A percentile compares a stretch with the other conserved stretches of the same genome.
Conservation (phyloP, 2,888 invertebrate species). For the Osmoderma eremita region DNA sequence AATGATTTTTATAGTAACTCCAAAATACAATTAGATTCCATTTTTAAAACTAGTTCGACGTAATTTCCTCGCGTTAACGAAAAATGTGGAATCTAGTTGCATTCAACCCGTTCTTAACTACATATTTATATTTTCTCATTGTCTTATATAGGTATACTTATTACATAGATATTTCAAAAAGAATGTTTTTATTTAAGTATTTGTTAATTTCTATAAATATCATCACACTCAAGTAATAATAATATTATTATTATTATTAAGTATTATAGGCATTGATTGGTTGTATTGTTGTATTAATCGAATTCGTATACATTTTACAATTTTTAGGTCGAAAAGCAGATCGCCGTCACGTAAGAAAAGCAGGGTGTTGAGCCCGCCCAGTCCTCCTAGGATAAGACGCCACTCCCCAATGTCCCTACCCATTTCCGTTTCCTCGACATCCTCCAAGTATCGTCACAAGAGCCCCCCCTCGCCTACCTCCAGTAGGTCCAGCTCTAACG, state of each 20-base stretch:
- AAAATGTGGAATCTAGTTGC: too few relatives aligned
- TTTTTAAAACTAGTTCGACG: not conserved
- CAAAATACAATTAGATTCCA: constrained; percentile 17
- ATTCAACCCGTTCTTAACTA: too few relatives aligned
- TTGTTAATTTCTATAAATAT: too few relatives aligned
- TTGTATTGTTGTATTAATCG: constrained; percentile 35
- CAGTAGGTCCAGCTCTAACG: constrained; percentile 51
- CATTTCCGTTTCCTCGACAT: constrained; percentile 53
- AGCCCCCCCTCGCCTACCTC: constrained; percentile 57
- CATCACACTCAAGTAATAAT: not conserved
- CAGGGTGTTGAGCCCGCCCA: constrained; percentile 59
- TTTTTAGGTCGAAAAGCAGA: constrained; percentile 61
- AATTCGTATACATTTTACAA: constrained; percentile 30
- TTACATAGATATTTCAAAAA: not conserved
- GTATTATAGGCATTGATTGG: constrained; percentile 22
- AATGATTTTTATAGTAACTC: constrained; percentile 25
- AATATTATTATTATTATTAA: constrained; percentile 13
- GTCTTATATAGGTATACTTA: too few relatives aligned
- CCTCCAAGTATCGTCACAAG: constrained; percentile 52
- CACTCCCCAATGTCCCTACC: constrained; percentile 56
- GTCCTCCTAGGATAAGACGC: constrained; percentile 61
- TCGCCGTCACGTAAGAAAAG: constrained; percentile 61
- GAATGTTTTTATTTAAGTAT: not conserved
- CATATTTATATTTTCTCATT: too few relatives aligned
- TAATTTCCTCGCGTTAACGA: too few relatives aligned